Conservation (phyloP, 2,797 vertebrate species). For the Acropternis orthonyx region DNA sequence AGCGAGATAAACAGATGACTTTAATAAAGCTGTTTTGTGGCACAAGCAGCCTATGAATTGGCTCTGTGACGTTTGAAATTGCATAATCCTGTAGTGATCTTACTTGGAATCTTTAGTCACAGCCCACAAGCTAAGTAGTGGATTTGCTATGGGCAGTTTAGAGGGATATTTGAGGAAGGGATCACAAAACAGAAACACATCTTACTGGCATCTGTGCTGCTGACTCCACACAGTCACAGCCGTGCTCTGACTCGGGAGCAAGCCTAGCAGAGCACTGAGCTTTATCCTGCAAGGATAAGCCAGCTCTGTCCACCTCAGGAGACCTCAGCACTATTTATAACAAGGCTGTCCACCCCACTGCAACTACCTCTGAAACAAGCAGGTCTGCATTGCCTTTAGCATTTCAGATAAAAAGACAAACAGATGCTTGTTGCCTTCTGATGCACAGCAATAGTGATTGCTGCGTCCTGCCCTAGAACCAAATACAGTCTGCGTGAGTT, state of each 20-base stretch:
- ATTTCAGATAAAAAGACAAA: neutral
- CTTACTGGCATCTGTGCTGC: fast-evolving
- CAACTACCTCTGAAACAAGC: fast-evolving
- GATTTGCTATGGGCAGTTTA: neutral
- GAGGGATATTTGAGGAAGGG: neutral
- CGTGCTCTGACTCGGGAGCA: neutral
- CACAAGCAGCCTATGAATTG: neutral
- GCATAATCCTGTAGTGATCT: neutral
- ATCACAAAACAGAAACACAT: neutral
- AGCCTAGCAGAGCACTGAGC: neutral
- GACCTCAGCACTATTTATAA: neutral
- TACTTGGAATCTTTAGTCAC: neutral
- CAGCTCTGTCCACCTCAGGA: neutral
- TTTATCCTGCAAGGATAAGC: neutral
- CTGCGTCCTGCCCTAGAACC: neutral
- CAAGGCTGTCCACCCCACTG: neutral
- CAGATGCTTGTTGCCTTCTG: neutral
- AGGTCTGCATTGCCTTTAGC: neutral
- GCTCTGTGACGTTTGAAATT: neutral
- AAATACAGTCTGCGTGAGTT: neutral
- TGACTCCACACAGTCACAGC: neutral
- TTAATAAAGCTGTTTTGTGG: fast-evolving
- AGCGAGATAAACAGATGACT: neutral
- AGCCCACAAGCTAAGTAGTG: neutral
- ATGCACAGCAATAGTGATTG: neutral